phyloP scores from a whole-genome alignment of 2,113 vertebrate species.

The Lipotes vexillifer region DNA sequence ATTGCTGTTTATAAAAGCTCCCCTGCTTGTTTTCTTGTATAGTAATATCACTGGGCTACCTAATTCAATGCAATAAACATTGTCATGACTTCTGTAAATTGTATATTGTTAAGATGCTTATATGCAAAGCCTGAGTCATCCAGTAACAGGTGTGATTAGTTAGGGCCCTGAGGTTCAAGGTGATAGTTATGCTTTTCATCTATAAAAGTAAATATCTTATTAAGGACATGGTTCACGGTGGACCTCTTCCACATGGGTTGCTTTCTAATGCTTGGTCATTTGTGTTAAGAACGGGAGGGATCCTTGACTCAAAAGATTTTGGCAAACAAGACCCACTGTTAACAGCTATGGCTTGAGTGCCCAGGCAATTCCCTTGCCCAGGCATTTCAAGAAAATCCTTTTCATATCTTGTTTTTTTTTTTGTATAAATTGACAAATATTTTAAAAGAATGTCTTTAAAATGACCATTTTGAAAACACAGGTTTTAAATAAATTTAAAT shows the following conservation, averaged over 20 bases:
- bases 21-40: not conserved
- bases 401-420: not conserved
- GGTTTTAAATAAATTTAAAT: too few species aligned
- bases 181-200: not conserved
- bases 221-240: not conserved
- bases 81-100: not conserved
- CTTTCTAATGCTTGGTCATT: not conserved
- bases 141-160: not conserved
- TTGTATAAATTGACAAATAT: not conserved
- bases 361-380: not conserved
- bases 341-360: not conserved
- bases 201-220: not conserved
- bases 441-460: constrained; percentile 12
- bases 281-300: not conserved
- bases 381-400: not conserved
- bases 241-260: not conserved
- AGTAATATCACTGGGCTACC: not conserved
- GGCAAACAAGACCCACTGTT: not conserved
- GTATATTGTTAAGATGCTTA: not conserved
- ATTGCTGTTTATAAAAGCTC: not conserved
- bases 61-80: not conserved
- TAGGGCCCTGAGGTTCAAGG: not conserved
- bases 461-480: not conserved
- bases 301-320: not conserved
- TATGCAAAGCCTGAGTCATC: not conserved